These are phyloP conservation scores for Nematopogon swammerdamellus DNA, from an alignment of 2,888 invertebrate genomes.

Conservation along the genomic window DNA sequence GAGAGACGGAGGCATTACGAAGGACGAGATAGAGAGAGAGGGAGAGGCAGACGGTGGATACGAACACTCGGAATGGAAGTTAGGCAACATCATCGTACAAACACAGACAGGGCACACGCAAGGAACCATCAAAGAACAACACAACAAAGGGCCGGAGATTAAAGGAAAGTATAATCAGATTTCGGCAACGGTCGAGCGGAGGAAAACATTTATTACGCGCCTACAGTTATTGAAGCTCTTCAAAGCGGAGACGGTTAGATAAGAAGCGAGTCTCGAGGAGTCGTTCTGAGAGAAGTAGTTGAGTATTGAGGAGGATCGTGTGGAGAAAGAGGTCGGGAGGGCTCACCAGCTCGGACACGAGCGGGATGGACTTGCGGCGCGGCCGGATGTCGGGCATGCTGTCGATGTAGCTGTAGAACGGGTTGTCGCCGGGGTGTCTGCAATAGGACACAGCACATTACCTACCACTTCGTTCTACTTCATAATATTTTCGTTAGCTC, in stretches of 20 bases:
- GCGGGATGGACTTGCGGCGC: conserved; percentile 93
- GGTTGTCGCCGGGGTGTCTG: conserved; percentile 92
- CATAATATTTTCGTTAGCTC: neutral
- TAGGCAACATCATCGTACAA: neutral
- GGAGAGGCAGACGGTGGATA: neutral
- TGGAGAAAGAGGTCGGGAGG: conserved; percentile 2
- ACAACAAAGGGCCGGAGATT: neutral
- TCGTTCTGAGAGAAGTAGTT: neutral
- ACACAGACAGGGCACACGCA: neutral
- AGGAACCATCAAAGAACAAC: neutral
- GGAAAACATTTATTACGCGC: conserved; percentile 56
- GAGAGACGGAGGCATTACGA: neutral
- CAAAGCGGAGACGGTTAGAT: neutral
- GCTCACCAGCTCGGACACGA: conserved; percentile 99
- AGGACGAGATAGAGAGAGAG: neutral
- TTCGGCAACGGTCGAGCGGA: conserved; percentile 13
- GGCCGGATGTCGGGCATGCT: conserved; percentile 99
- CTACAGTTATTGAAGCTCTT: conserved; percentile 50
- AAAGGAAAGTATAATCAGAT: neutral
- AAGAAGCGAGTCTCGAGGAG: neutral
- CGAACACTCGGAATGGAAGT: too few species aligned
- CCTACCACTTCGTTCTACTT: neutral
- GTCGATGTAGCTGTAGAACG: conserved; percentile 99
- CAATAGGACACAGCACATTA: too few species aligned
- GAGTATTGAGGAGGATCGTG: neutral